These are phyloP conservation scores for Paracyprichromis sp. DNA, from an alignment of 2,113 vertebrate species.

Conservation along the genomic window DNA sequence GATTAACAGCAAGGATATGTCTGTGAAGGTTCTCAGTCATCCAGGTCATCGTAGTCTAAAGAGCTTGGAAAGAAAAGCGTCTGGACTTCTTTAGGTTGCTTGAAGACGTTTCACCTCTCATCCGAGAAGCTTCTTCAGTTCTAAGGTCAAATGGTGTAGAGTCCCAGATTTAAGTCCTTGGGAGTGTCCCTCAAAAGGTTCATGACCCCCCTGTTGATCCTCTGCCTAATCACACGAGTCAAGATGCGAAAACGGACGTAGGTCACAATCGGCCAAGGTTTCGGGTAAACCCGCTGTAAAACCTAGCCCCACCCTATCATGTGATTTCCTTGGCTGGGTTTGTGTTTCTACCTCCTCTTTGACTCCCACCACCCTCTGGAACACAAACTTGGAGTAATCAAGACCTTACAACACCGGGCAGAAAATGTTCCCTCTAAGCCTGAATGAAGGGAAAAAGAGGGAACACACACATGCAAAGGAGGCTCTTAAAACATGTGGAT, in stretches of 20 bases:
- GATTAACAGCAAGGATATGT: background rate
- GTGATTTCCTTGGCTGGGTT: background rate
- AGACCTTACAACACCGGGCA: background rate
- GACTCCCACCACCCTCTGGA: background rate
- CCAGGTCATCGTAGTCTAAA: background rate
- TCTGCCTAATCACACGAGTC: background rate
- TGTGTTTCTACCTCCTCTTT: background rate
- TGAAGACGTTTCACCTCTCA: background rate
- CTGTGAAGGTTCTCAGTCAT: background rate
- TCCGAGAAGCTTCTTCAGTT: background rate
- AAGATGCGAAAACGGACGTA: accelerated
- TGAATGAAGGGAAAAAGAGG: background rate
- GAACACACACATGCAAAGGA: background rate
- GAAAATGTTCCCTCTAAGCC: background rate
- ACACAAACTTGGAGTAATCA: background rate
- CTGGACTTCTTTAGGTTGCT: accelerated
- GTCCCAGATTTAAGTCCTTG: background rate
- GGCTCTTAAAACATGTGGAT: background rate
- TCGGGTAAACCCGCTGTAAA: background rate
- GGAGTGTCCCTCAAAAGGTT: background rate
- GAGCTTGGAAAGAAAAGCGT: background rate
- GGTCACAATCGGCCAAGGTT: background rate
- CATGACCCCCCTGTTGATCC: background rate
- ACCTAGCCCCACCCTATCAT: background rate
- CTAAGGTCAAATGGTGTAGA: background rate